Base-by-base conservation (phyloP, 2,797 vertebrate genomes). In the Oryzias dopingdopingensis region DNA sequence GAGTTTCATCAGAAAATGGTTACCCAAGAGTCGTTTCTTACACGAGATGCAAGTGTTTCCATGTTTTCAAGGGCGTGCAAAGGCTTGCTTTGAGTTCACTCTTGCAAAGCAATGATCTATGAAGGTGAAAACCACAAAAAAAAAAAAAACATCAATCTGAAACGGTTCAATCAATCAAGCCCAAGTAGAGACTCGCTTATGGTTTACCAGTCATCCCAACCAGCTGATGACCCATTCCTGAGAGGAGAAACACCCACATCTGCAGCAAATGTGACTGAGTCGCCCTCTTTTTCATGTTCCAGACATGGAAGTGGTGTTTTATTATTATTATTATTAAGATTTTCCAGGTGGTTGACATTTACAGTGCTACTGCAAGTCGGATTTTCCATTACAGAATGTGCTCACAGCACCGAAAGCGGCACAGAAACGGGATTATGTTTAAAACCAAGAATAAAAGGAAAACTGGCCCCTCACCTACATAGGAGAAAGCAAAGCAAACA, bases 161-260 rank as follows among this genome's bases (percentile, higher is more conserved):
- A 77, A 70, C 17, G 61, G 74, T 70, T 81, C 74, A 85, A 84
- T 88, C 80, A 88, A 87, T 88, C 86, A 85, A 42, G 20, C 56
- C 62, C 81, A 77, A 86, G 88, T 88, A 87, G 64, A 81, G 76
- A 74, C 67, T 37, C 43, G 46, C 52, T 72, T 46, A 20, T 50
- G 74, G 72, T 76, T 73, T 67, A 69, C 55, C 69, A 20, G 45
- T 87, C 80, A 86, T 84, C 73, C 63, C 48, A 4, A 65, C 60
- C 85, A 87, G 76, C 82, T 86, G 84, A 75, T 18, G 68, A 69
- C 62, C 49, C 42, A 49, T 59, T 72, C 56, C 65, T 12, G 56
- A 81, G 67, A 62, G 77, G 45, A 37, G 43, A 46, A 56, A 52
- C 69, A 57, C 65, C 50, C 68, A 37, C 32, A 37, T 61, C 62